Percentiles rank a stretch among this genome's conserved stretches.
Conservation (phyloP, 2,797 vertebrate genomes). For the Cossypha dichroa region DNA sequence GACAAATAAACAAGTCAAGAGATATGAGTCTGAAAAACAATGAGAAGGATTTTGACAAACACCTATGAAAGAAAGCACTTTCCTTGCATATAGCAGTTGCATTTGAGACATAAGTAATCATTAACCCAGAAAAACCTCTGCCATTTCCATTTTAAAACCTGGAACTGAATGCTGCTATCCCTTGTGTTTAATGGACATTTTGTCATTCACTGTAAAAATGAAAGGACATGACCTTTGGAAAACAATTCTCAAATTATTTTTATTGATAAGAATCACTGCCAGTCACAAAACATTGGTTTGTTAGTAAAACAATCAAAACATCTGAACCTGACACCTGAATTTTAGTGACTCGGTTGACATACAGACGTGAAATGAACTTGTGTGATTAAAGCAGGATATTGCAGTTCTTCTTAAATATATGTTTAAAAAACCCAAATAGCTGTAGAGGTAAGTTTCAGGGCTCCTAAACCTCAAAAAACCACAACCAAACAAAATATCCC, state of each 20-base stretch:
- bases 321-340: neutral
- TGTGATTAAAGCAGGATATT: neutral
- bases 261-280: neutral
- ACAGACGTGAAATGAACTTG: neutral
- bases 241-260: neutral
- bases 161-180: neutral
- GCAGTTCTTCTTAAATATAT: neutral
- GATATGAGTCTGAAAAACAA: neutral
- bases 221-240: neutral
- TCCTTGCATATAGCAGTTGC: neutral
- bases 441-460: neutral
- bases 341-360: neutral
- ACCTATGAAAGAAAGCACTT: neutral
- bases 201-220: neutral
- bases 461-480: neutral
- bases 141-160: neutral
- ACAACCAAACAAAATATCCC: neutral
- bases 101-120: neutral
- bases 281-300: neutral
- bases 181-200: neutral
- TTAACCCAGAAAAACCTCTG: neutral
- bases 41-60: neutral
- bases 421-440: fast-evolving
- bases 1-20: neutral
- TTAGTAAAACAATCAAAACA: neutral